phyloP scores from a whole-genome alignment of 2,888 invertebrate genomes.

The Gari tellinella region DNA sequence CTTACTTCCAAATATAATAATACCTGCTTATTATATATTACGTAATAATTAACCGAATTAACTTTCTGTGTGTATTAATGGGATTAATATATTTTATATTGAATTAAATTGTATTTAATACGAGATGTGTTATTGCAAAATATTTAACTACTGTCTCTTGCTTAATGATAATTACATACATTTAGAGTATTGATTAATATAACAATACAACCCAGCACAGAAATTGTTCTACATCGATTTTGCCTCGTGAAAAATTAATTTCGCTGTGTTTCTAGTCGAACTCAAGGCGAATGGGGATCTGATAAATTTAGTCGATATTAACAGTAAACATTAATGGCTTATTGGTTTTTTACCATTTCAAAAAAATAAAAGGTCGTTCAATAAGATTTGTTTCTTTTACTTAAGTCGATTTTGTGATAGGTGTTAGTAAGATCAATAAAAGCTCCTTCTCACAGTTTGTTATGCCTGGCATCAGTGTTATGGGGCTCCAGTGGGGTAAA shows the following conservation, averaged over 20 bases:
- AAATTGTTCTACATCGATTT: constrained; percentile 6
- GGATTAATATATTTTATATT: too few species aligned
- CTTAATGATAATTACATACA: constrained; percentile 7
- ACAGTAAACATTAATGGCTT: too few species aligned
- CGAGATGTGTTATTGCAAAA: neutral
- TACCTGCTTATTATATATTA: too few species aligned
- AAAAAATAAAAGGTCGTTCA: too few species aligned
- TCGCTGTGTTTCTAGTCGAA: neutral
- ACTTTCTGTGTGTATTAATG: too few species aligned
- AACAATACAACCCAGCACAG: neutral
- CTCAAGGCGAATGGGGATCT: too few species aligned
- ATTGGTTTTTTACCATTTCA: too few species aligned
- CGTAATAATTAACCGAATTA: too few species aligned
- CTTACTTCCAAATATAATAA: too few species aligned
- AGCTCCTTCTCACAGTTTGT: constrained; percentile 8
- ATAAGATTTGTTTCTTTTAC: neutral
- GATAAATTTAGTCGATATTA: too few species aligned
- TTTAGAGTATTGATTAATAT: constrained; percentile 11
- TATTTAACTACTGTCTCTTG: neutral
- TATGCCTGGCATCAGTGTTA: constrained; percentile 29
- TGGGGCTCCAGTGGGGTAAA: constrained; percentile 13
- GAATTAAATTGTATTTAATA: too few species aligned
- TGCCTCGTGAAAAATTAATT: constrained; percentile 5
- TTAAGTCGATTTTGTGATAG: constrained; percentile 28
- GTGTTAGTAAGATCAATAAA: constrained; percentile 36